Base-by-base conservation (phyloP, 2,113 vertebrate species). In the Zapus hudsonius region DNA sequence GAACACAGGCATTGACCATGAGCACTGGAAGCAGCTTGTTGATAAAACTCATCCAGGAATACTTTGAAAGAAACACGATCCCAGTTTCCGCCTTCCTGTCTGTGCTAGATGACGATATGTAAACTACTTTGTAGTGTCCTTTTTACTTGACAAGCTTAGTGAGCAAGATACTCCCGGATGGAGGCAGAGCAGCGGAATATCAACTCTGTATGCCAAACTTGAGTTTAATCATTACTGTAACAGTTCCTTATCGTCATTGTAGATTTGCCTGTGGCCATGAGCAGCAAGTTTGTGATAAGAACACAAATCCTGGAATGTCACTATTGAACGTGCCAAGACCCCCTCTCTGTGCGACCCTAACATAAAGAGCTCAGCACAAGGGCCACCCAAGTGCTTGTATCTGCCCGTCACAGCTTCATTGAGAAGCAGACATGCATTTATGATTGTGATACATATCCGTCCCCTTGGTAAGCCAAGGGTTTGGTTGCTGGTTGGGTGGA, bases 181-280 rank as follows among this genome's bases (percentile, higher is more conserved):
- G 85, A 96, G 93, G 76, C 80, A 76, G 88, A 95, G 95, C 93
- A 84, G 89, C 92, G 27, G 92, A 93, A 72, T 89, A 93, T 95
- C 95, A 96, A 85, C 96, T 98, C 90, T 85, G 93, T 95, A 95
- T 96, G 97, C 97, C 87, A 95, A 97, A 94, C 92, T 93, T 95
- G 95, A 94, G 95, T 97, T 98, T 98, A 96, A 97, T 97, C 97
- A 97, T 97, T 96, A 95, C 91, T 96, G 10, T 96, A 93, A 93
- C 94, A 92, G 96, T 97, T 97, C 96, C 97, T 97, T 87, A 95
- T 93, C 89, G 23, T 96, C 95, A 82, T 82, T 95, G 93, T 95
- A 96, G 94, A 97, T 97, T 96, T 97, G 97, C 96, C 95, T 96
- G n/a, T 0, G 33, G 97, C 96, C 95, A 90, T 6, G 89, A 90